A percentile compares a stretch with the other conserved stretches of the same genome.
Evolutionary conservation across 1,140 invertebrate genomes (phyloP).

Genomic region (Caerostris darwini): DNA sequence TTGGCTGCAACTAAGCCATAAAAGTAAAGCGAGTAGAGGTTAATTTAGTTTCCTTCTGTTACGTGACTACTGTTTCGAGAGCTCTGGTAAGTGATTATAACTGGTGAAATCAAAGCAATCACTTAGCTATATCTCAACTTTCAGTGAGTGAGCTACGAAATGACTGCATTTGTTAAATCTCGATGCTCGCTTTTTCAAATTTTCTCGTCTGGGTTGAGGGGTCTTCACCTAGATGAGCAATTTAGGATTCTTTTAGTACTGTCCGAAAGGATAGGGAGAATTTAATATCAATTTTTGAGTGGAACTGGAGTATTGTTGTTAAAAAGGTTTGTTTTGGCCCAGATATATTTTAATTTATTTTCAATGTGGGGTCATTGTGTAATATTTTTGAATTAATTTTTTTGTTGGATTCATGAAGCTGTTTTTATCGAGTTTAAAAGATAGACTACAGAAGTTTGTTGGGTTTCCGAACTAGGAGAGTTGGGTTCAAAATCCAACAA

Average conservation of each 20-base stretch:
- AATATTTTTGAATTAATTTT: too few relatives aligned
- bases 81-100: slow-evolving; percentile 36
- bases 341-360: too few relatives aligned
- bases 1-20: neutral
- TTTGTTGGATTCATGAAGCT: too few relatives aligned
- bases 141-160: slow-evolving; percentile 30
- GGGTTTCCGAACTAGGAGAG: too few relatives aligned
- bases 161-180: slow-evolving; percentile 19
- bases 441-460: too few relatives aligned
- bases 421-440: too few relatives aligned
- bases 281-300: neutral
- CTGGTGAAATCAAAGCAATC: slow-evolving; percentile 17
- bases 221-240: neutral
- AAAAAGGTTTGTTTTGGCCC: too few relatives aligned
- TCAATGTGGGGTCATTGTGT: too few relatives aligned
- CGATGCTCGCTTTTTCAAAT: neutral
- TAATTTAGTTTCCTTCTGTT: slow-evolving; percentile 32
- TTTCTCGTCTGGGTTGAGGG: neutral
- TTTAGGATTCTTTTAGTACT: neutral
- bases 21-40: slow-evolving; percentile 27
- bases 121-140: slow-evolving; percentile 32
- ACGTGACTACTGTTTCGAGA: slow-evolving; percentile 3
- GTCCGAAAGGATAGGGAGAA: neutral
- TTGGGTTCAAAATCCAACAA: too few relatives aligned
- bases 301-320: too few relatives aligned